Evolutionary conservation across 2,797 vertebrate genomes (phyloP).

Genomic region (Coranthus polyacanthus): DNA sequence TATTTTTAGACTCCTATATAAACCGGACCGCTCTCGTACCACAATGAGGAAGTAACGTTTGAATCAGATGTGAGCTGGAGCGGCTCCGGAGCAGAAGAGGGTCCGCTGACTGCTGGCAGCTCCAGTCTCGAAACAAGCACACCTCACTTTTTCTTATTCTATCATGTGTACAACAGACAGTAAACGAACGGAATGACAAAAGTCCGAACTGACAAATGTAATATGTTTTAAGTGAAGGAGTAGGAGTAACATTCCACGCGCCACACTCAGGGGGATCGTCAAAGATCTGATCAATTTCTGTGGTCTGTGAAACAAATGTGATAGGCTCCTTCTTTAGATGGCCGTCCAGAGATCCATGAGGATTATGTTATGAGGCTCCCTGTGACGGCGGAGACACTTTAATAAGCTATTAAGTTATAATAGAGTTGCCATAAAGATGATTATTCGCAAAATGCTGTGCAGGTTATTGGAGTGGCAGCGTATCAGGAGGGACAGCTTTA

Average conservation of each 20-base stretch:
- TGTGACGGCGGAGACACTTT: conserved; percentile 41
- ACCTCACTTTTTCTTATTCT: conserved; percentile 9
- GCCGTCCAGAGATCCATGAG: conserved; percentile 51
- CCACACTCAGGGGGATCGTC: no score
- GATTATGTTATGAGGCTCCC: conserved; percentile 33
- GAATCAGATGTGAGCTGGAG: conserved; percentile 15
- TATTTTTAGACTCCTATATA: conserved; percentile 97
- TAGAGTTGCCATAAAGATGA: conserved; percentile 61
- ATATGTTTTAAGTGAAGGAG: no score
- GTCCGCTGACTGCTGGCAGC: background rate
- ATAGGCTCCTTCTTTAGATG: no score
- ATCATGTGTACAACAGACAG: background rate
- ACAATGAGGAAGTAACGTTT: conserved; percentile 65
- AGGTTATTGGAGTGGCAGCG: conserved; percentile 52
- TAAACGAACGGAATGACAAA: no score
- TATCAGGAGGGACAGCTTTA: conserved; percentile 34
- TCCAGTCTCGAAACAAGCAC: conserved; percentile 22
- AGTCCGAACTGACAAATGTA: no score
- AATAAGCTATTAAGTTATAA: conserved; percentile 56
- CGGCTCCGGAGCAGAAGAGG: conserved; percentile 13
- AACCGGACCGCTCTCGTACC: conserved; percentile 13
- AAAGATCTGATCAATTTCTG: no score
- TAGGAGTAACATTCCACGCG: no score
- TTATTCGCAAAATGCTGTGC: conserved; percentile 53
- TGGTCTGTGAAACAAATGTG: no score